These are phyloP conservation scores for Cyrtonyx montezumae DNA, from an alignment of 2,113 vertebrate species.

Conservation along the genomic window DNA sequence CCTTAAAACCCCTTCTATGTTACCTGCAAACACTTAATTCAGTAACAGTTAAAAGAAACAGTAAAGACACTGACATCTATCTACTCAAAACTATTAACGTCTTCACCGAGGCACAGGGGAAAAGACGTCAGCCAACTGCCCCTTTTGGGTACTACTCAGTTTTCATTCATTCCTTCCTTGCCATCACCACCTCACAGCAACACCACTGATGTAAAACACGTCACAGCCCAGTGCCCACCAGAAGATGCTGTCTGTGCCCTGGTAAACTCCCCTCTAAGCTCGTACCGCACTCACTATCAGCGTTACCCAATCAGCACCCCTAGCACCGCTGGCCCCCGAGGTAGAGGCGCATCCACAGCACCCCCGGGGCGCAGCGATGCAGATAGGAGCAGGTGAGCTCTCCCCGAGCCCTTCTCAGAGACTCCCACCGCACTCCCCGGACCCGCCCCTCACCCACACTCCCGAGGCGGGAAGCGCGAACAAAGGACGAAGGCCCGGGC, in stretches of 20 bases:
- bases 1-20: fast-evolving
- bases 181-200: fast-evolving
- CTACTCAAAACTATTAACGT: fast-evolving
- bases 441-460: background rate
- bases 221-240: fast-evolving
- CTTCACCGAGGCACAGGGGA: background rate
- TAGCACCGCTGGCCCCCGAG: fast-evolving
- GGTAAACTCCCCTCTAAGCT: background rate
- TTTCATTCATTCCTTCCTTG: background rate
- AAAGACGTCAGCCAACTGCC: fast-evolving
- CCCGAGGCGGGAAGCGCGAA: background rate
- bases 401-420: background rate
- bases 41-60: fast-evolving
- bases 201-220: fast-evolving
- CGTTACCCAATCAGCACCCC: fast-evolving
- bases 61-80: fast-evolving
- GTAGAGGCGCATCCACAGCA: too few relatives aligned
- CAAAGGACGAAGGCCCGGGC: background rate
- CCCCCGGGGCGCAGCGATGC: fast-evolving
- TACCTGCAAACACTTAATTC: fast-evolving
- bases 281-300: fast-evolving
- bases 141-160: background rate
- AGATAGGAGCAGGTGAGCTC: background rate
- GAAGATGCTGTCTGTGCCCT: fast-evolving
- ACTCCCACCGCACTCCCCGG: background rate